Evolutionary conservation across 2,888 invertebrate genomes (phyloP), one percentile per base, ranked within the genome.

Genomic region (Drosophila monieri): DNA sequence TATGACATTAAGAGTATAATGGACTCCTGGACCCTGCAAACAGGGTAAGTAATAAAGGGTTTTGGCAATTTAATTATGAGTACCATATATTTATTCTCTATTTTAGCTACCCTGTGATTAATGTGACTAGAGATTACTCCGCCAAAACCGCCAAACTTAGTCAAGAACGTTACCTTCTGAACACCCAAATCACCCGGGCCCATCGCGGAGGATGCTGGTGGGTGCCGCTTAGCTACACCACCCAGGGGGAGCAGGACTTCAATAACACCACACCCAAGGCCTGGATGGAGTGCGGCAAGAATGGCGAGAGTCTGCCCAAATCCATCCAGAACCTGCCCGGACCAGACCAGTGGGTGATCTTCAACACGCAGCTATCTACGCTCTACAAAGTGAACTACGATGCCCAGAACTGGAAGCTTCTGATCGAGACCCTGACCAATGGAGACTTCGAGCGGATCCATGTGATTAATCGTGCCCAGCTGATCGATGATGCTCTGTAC

Each of bases 11-110:
- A 95, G 89, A 89, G 92, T 39, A 94, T 97, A 27, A 97, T 97
- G 97, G 95, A 96, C 90, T 95, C 96, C 0, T 97, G 97, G 97
- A 97, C 97, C 0, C 92, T 94, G 52, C 95, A 97, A 92, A 94
- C 96, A 8, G 97, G 97, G 87, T 80, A 44, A 56, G 64, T 47
- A n/a, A 3, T 3, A 27, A 9, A 3, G 14, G 6, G 0, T 2
- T n/a, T 35, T 14, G 1, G 2, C 2, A 6, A 1, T 14, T 6
- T 6, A 35, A 6, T 1, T 6, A 2, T 35, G 0, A 6, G 6
- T n/a, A 32, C 6, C 4, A 4, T 6, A n/a, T 32, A n/a, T 6
- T 0, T 14, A 0, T 35, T n/a, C 1, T 35, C 5, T 35, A 0
- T n/a, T 35, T 6, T 1, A 80, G 80, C 0, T 97, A 95, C 91